A percentile compares a stretch with the other conserved stretches of the same genome.
Evolutionary conservation across 2,113 vertebrate species (phyloP).

Genomic region (Xenopus borealis): DNA sequence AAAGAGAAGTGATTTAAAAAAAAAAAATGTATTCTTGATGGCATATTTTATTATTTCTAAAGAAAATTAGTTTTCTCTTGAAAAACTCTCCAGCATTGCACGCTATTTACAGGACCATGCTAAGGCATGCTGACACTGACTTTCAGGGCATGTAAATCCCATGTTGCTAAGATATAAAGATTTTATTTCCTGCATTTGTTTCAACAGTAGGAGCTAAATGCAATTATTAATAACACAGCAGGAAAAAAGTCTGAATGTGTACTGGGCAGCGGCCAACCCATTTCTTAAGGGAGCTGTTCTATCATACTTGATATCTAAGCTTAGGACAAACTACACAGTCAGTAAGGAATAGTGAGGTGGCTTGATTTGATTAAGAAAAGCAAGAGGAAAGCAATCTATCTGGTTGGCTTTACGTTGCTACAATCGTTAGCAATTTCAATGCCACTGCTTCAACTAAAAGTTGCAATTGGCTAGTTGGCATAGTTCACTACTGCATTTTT

Average conservation of each 20-base stretch:
- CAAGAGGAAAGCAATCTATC: too few relatives aligned
- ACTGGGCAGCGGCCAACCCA: constrained; percentile 38
- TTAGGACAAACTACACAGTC: constrained; percentile 24
- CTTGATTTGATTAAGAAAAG: constrained; percentile 15
- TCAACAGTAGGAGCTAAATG: constrained; percentile 38
- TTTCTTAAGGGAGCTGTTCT: constrained; percentile 37
- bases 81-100: neutral
- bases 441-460: too few relatives aligned
- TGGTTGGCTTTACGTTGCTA: too few relatives aligned
- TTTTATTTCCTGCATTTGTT: constrained; percentile 38
- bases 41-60: too few relatives aligned
- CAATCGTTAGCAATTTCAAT: too few relatives aligned
- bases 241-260: constrained; percentile 41
- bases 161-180: constrained; percentile 36
- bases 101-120: neutral
- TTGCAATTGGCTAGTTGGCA: too few relatives aligned
- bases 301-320: constrained; percentile 42
- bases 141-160: constrained; percentile 20
- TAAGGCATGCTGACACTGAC: neutral
- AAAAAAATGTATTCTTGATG: too few relatives aligned
- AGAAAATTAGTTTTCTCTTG: too few relatives aligned
- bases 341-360: constrained; percentile 29
- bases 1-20: too few relatives aligned
- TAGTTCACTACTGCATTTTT: too few relatives aligned
- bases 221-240: constrained; percentile 47